phyloP scores from a whole-genome alignment of 2,113 vertebrate genomes.

The Irena cyanogastra region DNA sequence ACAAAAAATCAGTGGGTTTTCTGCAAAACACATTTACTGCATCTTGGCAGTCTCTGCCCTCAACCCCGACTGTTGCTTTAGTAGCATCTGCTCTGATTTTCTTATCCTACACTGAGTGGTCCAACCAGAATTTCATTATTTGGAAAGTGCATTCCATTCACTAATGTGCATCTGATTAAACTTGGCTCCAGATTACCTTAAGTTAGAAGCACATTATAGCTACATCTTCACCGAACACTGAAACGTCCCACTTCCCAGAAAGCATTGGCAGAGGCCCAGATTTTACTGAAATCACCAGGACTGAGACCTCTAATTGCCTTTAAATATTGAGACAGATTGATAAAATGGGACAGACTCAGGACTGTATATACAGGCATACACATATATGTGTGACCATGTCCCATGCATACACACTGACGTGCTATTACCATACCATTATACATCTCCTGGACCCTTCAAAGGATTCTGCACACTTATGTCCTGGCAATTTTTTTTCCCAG shows the following conservation, averaged over 20 bases:
- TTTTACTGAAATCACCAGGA: background rate
- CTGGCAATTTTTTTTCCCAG: background rate
- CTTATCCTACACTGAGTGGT: background rate
- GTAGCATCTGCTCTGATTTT: conserved; percentile 49
- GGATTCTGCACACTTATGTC: background rate
- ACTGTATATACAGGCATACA: background rate
- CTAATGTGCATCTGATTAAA: conserved; percentile 47
- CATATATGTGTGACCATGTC: background rate
- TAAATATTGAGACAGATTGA: background rate
- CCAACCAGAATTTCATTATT: conserved; percentile 19
- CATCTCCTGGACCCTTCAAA: background rate
- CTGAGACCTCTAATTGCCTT: background rate
- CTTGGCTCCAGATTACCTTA: conserved; percentile 7
- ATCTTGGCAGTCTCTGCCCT: conserved; percentile 36
- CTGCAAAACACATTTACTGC: conserved; percentile 24
- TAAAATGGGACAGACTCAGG: background rate
- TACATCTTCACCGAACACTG: background rate
- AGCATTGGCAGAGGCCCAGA: background rate
- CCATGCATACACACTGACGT: background rate
- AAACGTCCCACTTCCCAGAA: conserved; percentile 17
- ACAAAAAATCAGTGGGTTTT: conserved; percentile 16
- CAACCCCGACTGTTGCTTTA: conserved; percentile 24
- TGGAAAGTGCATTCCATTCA: conserved; percentile 22
- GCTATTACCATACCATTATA: background rate
- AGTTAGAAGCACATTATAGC: conserved; percentile 25